Conservation (phyloP, 2,797 vertebrate species). For the Streptopelia turtur region DNA sequence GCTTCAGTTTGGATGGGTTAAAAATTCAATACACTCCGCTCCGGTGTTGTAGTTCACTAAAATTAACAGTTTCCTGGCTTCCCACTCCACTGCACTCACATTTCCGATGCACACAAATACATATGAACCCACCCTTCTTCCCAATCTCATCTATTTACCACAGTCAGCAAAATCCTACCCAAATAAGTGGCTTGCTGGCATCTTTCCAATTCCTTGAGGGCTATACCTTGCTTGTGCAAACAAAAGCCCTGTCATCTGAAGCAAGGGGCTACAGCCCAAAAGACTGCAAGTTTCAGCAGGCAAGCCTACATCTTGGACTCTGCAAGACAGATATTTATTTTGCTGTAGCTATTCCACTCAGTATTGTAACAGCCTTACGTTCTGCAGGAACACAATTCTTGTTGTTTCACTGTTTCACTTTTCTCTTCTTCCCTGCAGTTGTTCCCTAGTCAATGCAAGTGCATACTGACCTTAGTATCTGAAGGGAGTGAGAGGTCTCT, state of each 20-base stretch:
- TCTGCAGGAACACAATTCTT: background rate
- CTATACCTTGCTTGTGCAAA: background rate
- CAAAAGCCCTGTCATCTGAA: background rate
- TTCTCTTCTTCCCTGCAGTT: background rate
- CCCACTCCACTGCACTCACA: background rate
- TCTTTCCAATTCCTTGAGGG: background rate
- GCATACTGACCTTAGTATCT: background rate
- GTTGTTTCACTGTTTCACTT: background rate
- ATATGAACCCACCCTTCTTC: background rate
- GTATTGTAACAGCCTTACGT: background rate
- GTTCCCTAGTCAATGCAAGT: background rate
- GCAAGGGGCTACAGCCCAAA: background rate
- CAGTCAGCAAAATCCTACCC: slow-evolving; percentile 5
- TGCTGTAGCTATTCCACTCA: background rate
- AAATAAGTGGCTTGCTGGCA: background rate
- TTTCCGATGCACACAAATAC: background rate
- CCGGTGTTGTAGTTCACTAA: background rate
- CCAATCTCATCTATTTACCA: background rate
- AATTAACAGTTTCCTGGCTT: background rate
- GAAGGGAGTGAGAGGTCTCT: background rate
- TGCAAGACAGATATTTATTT: background rate
- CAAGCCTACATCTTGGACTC: background rate
- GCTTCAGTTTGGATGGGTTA: background rate
- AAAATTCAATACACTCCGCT: background rate
- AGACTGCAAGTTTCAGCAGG: slow-evolving; percentile 38